These are phyloP conservation scores for Limnephilus rhombicus DNA, from an alignment of 2,888 invertebrate genomes.

Conservation along the genomic window DNA sequence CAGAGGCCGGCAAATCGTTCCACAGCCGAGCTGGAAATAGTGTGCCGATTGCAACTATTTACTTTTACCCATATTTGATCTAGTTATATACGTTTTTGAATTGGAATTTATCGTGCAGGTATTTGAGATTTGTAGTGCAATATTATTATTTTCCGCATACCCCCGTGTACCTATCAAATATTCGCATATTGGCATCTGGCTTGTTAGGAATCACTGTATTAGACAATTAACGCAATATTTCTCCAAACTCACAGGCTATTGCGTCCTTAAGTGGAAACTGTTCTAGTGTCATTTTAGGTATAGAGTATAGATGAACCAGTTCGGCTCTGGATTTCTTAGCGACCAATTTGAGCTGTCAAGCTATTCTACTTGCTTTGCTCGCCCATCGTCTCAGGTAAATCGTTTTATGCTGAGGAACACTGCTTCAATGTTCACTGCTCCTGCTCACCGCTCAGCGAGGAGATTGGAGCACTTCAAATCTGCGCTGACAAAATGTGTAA, in stretches of 20 bases:
- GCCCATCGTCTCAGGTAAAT: background rate
- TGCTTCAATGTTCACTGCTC: background rate
- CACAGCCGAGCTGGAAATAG: too few species aligned
- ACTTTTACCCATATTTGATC: too few species aligned
- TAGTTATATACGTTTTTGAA: background rate
- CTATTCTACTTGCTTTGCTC: background rate
- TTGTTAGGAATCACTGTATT: background rate
- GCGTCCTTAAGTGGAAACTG: background rate
- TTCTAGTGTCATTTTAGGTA: background rate
- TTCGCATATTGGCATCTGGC: too few species aligned
- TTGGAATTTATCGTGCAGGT: background rate
- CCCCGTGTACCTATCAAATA: too few species aligned
- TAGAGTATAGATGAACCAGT: background rate
- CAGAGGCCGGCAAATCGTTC: too few species aligned
- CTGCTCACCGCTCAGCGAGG: background rate
- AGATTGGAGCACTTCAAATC: background rate
- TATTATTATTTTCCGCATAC: too few species aligned
- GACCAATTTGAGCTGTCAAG: slow-evolving; percentile 1
- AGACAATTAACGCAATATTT: background rate
- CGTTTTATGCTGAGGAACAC: background rate
- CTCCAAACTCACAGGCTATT: background rate
- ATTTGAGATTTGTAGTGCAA: background rate
- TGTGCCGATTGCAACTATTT: too few species aligned
- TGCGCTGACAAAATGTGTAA: background rate
- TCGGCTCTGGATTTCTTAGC: background rate